Evolutionary conservation across 1,140 invertebrate species (phyloP), one percentile per base, ranked within the genome.

Genomic region (Cecropterus lyciades): DNA sequence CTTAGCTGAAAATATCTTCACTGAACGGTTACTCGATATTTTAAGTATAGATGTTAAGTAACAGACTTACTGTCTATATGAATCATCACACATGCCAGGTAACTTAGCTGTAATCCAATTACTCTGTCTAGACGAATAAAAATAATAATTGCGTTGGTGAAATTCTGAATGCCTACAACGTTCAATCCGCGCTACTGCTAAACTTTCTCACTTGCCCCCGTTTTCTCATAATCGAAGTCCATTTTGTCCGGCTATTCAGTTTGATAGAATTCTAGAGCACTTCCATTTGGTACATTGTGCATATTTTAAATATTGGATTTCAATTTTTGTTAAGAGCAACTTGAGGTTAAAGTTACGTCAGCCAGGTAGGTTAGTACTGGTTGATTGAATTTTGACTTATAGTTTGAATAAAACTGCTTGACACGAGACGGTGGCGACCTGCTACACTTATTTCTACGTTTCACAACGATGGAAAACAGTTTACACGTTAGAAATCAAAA

Each of bases 201-300:
- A 46, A 5, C 14, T 17, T 55, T 17, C 33, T 40, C 20, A 24
- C n/a, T 63, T 62, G 46, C 30, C 30, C 46, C 14, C 16, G 16
- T 52, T 63, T 63, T 63, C 59, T 63, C 52, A 51, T 62, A 63
- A 42, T 40, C 46, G 30, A 42, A 42, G 48, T 37, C 48, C 37
- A 63, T 63, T 63, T 63, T 52, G 46, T 52, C 42, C 30, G 46
- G 17, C 33, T 42, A 62, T 62, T 62, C 17, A 42, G 17, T 17
- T 52, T 42, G 48, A 63, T 63, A 63, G 59, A 63, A 63, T 52
- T 51, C 48, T 51, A 11, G 33, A 63, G 16, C 20, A 63, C 16
- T 62, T 51, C 45, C 14, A 57, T 57, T 57, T 27, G 40, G 53
- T 56, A 56, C 53, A 43, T 43, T 43, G 55, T 13, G 42, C 42